phyloP scores from a whole-genome alignment of 2,113 vertebrate species.

The Pongo pygmaeus region DNA sequence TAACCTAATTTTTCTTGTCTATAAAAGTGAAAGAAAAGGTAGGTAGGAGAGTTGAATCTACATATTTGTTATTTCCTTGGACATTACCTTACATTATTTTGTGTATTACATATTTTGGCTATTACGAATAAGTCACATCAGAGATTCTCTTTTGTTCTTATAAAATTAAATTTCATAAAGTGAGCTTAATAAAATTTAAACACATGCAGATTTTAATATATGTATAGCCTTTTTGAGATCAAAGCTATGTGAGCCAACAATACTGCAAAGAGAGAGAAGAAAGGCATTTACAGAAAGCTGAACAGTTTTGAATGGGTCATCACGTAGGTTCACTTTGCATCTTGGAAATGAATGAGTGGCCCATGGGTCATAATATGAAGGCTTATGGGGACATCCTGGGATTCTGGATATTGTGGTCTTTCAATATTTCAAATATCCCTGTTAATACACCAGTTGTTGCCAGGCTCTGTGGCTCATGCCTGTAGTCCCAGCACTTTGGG shows the following conservation, averaged over 20 bases:
- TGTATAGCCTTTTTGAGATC: background rate
- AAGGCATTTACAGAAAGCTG: background rate
- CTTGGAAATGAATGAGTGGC: background rate
- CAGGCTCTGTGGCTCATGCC: too few species aligned
- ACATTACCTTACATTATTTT: background rate
- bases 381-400: background rate
- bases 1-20: constrained; percentile 17
- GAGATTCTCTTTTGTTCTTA: background rate
- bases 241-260: background rate
- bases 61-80: background rate
- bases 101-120: background rate
- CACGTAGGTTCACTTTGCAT: background rate
- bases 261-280: background rate
- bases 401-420: background rate
- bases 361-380: background rate
- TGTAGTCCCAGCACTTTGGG: too few species aligned
- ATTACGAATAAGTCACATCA: background rate
- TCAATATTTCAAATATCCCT: background rate
- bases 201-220: background rate
- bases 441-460: background rate
- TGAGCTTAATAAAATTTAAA: background rate
- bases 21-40: background rate
- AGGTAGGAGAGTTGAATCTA: background rate
- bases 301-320: background rate
- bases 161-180: background rate